A percentile compares a stretch with the other conserved stretches of the same genome.
Conservation (phyloP, 1,140 invertebrate genomes). For the Leptestheria dahalacensis region DNA sequence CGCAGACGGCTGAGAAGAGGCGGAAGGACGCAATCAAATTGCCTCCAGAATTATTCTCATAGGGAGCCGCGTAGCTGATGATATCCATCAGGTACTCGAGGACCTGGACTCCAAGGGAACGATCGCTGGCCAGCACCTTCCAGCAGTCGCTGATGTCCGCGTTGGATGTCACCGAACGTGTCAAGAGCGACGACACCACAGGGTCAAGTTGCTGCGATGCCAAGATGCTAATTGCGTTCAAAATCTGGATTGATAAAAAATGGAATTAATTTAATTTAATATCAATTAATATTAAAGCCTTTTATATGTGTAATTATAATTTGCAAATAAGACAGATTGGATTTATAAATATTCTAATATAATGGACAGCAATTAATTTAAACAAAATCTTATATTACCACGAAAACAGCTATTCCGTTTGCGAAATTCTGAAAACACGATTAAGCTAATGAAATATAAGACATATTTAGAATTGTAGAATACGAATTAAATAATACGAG, state of each 20-base stretch:
- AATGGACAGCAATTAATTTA: no score
- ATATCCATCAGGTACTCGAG: conserved; percentile 1
- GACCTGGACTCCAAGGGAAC: not conserved
- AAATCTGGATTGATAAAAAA: not conserved
- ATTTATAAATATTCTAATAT: no score
- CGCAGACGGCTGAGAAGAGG: conserved; percentile 1
- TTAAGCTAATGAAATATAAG: no score
- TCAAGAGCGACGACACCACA: not conserved
- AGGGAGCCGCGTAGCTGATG: not conserved
- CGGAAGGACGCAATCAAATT: not conserved
- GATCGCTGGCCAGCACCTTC: not conserved
- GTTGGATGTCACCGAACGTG: conserved; percentile 1
- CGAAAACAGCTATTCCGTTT: no score
- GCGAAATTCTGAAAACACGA: no score
- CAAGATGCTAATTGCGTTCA: conserved; percentile 6
- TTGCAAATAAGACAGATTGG: no score
- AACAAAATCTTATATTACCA: no score
- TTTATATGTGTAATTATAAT: no score
- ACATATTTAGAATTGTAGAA: no score
- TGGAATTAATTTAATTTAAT: not conserved
- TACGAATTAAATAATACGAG: no score
- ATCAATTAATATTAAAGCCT: no score
- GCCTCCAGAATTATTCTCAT: not conserved
- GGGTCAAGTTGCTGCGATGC: conserved; percentile 1
- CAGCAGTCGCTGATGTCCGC: conserved; percentile 5